Evolutionary conservation across 1,140 invertebrate species (phyloP).

Genomic region (Scylla paramamosain): DNA sequence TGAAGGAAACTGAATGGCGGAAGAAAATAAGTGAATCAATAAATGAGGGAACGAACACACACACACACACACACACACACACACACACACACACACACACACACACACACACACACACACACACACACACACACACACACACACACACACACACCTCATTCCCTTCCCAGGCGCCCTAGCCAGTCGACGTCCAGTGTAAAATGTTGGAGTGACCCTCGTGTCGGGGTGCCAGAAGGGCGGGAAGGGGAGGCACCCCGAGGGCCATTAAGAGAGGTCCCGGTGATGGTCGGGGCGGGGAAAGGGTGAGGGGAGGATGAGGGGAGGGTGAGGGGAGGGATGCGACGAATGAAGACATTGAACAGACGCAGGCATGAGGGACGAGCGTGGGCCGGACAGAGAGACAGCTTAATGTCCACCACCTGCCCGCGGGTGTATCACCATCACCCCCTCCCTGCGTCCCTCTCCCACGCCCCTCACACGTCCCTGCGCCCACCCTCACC

Average conservation of each 20-base stretch:
- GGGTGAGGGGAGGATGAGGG: too few relatives aligned
- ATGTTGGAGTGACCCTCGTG: too few relatives aligned
- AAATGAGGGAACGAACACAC: neutral
- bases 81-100: conserved; percentile 29
- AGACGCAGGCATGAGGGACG: too few relatives aligned
- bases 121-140: conserved; percentile 24
- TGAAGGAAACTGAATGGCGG: neutral
- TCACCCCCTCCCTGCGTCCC: neutral
- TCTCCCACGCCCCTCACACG: too few relatives aligned
- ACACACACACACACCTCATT: neutral
- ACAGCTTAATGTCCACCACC: neutral
- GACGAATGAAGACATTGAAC: neutral
- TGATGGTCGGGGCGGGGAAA: neutral
- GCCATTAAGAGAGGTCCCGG: too few relatives aligned
- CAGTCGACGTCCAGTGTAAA: too few relatives aligned
- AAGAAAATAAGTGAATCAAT: neutral
- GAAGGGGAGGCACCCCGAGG: too few relatives aligned
- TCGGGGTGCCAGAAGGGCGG: too few relatives aligned
- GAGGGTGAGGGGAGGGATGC: neutral
- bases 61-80: conserved; percentile 29
- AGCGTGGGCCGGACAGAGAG: too few relatives aligned
- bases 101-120: conserved; percentile 29
- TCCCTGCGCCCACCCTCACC: too few relatives aligned
- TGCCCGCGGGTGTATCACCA: neutral
- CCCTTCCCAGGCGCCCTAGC: too few relatives aligned